These are phyloP conservation scores for Xylota segnis DNA, from an alignment of 2,888 invertebrate species.

Conservation along the genomic window DNA sequence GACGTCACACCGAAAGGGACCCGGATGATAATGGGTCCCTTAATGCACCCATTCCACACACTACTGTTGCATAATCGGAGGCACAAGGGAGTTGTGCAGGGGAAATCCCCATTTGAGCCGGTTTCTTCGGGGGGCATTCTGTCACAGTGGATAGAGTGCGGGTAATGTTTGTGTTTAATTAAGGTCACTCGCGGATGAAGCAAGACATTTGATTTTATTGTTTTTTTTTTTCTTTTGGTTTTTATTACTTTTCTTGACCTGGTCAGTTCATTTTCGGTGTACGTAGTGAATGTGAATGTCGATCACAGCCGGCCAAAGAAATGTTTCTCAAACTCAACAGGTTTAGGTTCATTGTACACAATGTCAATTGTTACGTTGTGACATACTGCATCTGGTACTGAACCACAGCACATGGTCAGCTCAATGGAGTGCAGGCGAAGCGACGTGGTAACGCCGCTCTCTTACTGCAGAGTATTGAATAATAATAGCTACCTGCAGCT, in stretches of 20 bases:
- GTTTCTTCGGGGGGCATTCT: not conserved
- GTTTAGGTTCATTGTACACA: too few relatives aligned
- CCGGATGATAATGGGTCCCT: not conserved
- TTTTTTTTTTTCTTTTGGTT: not conserved
- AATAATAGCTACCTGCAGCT: too few relatives aligned
- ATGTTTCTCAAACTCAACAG: not conserved
- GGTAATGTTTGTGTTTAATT: slow-evolving; percentile 6
- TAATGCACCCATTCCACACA: not conserved
- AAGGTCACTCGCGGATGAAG: slow-evolving; percentile 29
- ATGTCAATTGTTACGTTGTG: too few relatives aligned
- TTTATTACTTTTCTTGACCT: slow-evolving; percentile 28
- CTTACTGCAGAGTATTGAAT: too few relatives aligned
- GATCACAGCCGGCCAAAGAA: not conserved
- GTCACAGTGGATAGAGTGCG: not conserved
- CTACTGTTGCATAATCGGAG: slow-evolving; percentile 4
- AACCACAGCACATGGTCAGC: too few relatives aligned
- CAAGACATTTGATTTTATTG: not conserved
- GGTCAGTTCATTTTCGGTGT: not conserved
- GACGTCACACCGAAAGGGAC: slow-evolving; percentile 15
- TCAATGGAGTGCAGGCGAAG: too few relatives aligned
- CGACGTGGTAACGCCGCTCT: too few relatives aligned
- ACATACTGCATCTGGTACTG: not conserved
- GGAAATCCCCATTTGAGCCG: slow-evolving; percentile 25
- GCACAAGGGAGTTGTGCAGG: not conserved
- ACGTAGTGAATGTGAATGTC: slow-evolving; percentile 10